phyloP scores from a whole-genome alignment of 2,888 invertebrate genomes.

The Coecobrya sp. region DNA sequence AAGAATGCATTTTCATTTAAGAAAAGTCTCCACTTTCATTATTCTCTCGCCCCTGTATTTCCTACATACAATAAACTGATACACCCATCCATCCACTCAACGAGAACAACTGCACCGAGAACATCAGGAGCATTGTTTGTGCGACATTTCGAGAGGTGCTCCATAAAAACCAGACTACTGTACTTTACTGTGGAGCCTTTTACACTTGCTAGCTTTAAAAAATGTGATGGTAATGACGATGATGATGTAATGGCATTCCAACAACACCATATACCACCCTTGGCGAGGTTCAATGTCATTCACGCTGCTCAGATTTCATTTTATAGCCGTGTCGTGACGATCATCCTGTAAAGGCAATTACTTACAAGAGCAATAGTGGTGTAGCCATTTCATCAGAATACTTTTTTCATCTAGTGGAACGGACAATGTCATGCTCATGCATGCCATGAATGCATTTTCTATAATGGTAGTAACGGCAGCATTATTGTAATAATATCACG shows the following conservation, averaged over 20 bases:
- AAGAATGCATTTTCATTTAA: conserved; percentile 40
- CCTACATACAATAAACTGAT: not conserved
- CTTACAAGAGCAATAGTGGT: not conserved
- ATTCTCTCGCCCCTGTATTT: not conserved
- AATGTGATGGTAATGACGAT: conserved; percentile 8
- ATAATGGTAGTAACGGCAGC: not conserved
- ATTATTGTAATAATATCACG: not conserved
- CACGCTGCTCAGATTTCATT: conserved; percentile 64
- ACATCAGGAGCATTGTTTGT: not conserved
- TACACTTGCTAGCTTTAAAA: conserved; percentile 1
- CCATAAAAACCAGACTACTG: not conserved
- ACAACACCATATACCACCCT: conserved; percentile 49
- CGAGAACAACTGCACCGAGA: not conserved
- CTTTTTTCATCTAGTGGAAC: conserved; percentile 31
- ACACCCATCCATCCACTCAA: not conserved
- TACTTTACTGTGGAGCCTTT: not conserved
- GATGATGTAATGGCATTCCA: conserved; percentile 5
- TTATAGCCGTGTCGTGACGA: conserved; percentile 47
- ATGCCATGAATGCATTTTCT: conserved; percentile 31
- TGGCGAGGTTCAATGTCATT: conserved; percentile 74
- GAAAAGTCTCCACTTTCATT: not conserved
- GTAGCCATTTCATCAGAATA: conserved; percentile 46
- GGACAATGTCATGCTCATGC: conserved; percentile 45
- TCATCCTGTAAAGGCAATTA: conserved; percentile 66
- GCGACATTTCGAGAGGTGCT: not conserved